phyloP scores from a whole-genome alignment of 2,797 vertebrate genomes.

The Zonotrichia albicollis region DNA sequence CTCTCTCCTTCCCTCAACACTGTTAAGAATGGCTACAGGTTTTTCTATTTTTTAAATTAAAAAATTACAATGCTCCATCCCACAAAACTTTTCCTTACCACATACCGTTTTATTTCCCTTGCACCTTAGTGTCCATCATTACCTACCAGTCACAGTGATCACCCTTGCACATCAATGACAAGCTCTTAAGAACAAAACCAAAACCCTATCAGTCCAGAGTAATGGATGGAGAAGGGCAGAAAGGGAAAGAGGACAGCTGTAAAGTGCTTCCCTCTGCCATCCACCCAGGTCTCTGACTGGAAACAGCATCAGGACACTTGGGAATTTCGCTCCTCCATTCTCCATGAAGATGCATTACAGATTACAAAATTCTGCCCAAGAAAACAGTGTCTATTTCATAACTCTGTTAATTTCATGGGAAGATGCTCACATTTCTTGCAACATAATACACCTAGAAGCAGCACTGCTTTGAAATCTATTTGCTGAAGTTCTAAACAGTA shows the following conservation, averaged over 20 bases:
- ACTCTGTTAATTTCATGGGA: background rate
- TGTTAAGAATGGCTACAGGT: background rate
- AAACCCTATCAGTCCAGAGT: background rate
- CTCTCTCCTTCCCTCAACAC: background rate
- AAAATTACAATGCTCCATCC: background rate
- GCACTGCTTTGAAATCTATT: background rate
- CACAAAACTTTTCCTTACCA: background rate
- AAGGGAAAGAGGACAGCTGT: background rate
- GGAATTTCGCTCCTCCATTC: background rate
- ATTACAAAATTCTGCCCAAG: background rate
- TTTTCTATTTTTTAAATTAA: background rate
- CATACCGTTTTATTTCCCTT: background rate
- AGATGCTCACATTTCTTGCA: constrained; percentile 14
- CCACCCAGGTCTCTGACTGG: fast-evolving
- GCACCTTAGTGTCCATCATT: background rate
- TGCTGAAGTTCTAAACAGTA: background rate
- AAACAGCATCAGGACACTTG: background rate
- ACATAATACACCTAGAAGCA: background rate
- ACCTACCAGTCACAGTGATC: background rate
- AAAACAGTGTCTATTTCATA: background rate
- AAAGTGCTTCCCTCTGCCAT: background rate
- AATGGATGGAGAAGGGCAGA: background rate
- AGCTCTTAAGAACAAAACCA: background rate
- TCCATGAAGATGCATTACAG: background rate
- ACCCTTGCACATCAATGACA: background rate